phyloP scores from a whole-genome alignment of 2,888 invertebrate genomes.

The Gibbula magus region DNA sequence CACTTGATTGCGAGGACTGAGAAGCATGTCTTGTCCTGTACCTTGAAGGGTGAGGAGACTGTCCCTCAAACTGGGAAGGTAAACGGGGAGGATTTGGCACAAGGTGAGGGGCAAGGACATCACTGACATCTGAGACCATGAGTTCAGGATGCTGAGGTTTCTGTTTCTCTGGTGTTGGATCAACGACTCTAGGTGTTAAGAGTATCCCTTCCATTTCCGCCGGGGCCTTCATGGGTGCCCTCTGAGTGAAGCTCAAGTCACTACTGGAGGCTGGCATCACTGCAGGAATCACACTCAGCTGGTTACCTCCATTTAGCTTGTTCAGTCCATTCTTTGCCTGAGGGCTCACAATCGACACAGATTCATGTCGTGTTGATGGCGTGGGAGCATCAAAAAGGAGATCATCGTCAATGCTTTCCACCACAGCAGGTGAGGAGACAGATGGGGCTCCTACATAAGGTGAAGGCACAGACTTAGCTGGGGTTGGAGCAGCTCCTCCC shows the following conservation, averaged over 20 bases:
- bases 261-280: constrained; percentile 61
- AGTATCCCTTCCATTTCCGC: constrained; percentile 17
- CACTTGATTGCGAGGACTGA: constrained; percentile 35
- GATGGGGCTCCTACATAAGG: not conserved
- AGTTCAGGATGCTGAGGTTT: not conserved
- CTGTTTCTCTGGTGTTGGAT: not conserved
- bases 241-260: constrained; percentile 62
- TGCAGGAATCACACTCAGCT: constrained; percentile 48
- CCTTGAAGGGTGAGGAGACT: not conserved
- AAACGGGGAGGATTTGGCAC: not conserved
- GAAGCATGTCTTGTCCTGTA: constrained; percentile 17
- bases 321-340: constrained; percentile 38
- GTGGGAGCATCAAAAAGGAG: constrained; percentile 51
- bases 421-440: not conserved
- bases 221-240: constrained; percentile 39
- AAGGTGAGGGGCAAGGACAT: not conserved
- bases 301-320: constrained; percentile 7
- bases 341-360: constrained; percentile 7
- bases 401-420: constrained; percentile 66
- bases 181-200: not conserved
- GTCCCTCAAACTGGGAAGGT: not conserved
- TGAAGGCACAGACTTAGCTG: not conserved
- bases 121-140: not conserved
- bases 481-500: not conserved
- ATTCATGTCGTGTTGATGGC: not conserved